Conservation (phyloP, 2,113 vertebrate genomes). For the Lepisosteus osseus region DNA sequence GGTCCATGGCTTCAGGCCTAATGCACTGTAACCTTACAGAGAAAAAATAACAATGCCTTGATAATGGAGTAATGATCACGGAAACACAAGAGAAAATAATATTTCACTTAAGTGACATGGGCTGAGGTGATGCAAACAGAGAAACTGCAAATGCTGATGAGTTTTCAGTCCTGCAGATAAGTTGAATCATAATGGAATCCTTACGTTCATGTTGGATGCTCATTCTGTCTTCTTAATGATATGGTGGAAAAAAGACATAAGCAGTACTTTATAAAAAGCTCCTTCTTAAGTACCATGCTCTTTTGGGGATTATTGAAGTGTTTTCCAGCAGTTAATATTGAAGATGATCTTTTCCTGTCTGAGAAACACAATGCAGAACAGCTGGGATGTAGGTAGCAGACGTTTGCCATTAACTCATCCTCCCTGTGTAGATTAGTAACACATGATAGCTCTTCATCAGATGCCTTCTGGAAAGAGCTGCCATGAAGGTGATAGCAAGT, state of each 20-base stretch:
- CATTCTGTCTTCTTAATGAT: conserved; percentile 12
- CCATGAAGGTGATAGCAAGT: background rate
- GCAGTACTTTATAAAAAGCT: too few relatives aligned
- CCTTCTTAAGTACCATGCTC: too few relatives aligned
- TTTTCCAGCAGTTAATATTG: conserved; percentile 23
- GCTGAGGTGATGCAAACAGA: conserved; percentile 1
- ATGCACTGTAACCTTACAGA: conserved; percentile 19
- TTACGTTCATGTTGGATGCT: conserved; percentile 1
- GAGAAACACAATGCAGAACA: conserved; percentile 27
- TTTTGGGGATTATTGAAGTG: conserved; percentile 14
- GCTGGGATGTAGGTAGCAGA: conserved; percentile 34
- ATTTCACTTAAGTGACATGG: conserved; percentile 13
- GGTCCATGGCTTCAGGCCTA: conserved; percentile 2
- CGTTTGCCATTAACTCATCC: conserved; percentile 47
- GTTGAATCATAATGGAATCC: conserved; percentile 14
- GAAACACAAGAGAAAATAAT: conserved; percentile 11
- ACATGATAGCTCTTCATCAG: conserved; percentile 43
- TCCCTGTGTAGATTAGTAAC: conserved; percentile 52
- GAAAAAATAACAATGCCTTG: conserved; percentile 21
- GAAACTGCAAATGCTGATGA: background rate
- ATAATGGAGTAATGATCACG: conserved; percentile 31
- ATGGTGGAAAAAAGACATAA: background rate
- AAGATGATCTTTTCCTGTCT: conserved; percentile 18
- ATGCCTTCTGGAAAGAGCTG: conserved; percentile 17
- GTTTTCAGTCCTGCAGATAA: background rate